Conservation (phyloP, 1,140 invertebrate species). For the Liolophura sinensis region DNA sequence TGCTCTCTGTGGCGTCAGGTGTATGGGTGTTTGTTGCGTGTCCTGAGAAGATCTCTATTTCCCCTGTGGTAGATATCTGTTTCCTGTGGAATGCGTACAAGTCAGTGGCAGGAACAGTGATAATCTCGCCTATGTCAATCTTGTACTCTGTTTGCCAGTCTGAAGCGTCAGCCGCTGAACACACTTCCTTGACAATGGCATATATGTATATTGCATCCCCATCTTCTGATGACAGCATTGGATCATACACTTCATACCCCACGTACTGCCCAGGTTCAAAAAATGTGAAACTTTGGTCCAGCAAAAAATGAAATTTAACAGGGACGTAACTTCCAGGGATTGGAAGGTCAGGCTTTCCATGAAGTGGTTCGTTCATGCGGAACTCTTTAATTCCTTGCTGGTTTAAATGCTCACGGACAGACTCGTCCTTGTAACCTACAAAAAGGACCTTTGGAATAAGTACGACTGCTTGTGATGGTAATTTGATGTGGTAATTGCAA, state of each 20-base stretch:
- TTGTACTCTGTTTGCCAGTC: conserved; percentile 17
- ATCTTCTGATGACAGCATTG: neutral
- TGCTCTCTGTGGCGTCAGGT: no score
- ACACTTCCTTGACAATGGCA: conserved; percentile 25
- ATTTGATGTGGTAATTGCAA: no score
- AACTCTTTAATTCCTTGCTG: no score
- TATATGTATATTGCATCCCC: conserved; percentile 26
- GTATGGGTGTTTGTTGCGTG: no score
- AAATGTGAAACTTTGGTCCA: conserved; percentile 26
- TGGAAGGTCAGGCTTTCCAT: neutral
- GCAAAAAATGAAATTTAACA: conserved; percentile 25
- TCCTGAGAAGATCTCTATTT: neutral
- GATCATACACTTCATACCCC: conserved; percentile 36
- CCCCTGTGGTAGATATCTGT: neutral
- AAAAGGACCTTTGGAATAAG: no score
- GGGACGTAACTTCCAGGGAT: conserved; percentile 27
- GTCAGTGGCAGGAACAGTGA: conserved; percentile 12
- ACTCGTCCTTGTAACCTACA: no score
- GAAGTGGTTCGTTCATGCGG: no score
- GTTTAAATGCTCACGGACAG: no score
- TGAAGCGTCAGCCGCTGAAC: neutral
- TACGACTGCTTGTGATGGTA: no score
- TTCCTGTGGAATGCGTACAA: conserved; percentile 36
- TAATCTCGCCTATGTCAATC: conserved; percentile 31
- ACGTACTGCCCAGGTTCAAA: conserved; percentile 36